phyloP scores from a whole-genome alignment of 2,113 vertebrate genomes.

The Amphiprion percula region DNA sequence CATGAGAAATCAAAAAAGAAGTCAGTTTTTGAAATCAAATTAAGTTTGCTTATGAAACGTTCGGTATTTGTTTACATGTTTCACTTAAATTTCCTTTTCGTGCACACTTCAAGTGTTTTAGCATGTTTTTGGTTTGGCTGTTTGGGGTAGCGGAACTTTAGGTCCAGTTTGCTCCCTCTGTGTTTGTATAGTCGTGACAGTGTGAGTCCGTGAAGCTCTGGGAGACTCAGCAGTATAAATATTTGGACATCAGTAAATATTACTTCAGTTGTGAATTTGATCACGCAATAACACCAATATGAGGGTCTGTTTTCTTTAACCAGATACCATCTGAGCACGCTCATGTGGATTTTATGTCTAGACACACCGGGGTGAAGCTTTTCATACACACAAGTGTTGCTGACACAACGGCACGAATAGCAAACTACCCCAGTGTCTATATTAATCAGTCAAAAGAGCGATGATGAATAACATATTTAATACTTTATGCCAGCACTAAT shows the following conservation, averaged over 20 bases:
- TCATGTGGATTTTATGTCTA: constrained; percentile 33
- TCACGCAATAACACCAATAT: constrained; percentile 62
- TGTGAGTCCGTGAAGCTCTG: constrained; percentile 65
- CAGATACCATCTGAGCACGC: constrained; percentile 68
- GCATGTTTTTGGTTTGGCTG: constrained; percentile 50
- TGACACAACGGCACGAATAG: constrained; percentile 28
- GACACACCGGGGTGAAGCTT: constrained; percentile 42
- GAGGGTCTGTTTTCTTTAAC: constrained; percentile 74
- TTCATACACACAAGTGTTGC: constrained; percentile 11
- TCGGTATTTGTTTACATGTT: constrained; percentile 14
- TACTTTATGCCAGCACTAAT: not conserved
- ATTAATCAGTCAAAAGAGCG: constrained; percentile 29
- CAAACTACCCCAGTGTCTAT: constrained; percentile 14
- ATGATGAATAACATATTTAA: constrained; percentile 11
- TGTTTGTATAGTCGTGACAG: constrained; percentile 62
- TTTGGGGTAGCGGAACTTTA: constrained; percentile 31
- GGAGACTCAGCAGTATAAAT: constrained; percentile 73
- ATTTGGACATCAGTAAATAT: constrained; percentile 78
- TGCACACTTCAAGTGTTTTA: not conserved
- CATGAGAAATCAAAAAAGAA: not conserved
- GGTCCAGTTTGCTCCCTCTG: constrained; percentile 49
- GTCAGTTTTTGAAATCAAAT: not conserved
- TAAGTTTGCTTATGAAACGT: not conserved
- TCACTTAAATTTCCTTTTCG: constrained; percentile 10
- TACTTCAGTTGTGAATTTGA: constrained; percentile 69